These are phyloP conservation scores for Eupithecia abbreviata DNA, from an alignment of 2,888 invertebrate species.

Conservation along the genomic window DNA sequence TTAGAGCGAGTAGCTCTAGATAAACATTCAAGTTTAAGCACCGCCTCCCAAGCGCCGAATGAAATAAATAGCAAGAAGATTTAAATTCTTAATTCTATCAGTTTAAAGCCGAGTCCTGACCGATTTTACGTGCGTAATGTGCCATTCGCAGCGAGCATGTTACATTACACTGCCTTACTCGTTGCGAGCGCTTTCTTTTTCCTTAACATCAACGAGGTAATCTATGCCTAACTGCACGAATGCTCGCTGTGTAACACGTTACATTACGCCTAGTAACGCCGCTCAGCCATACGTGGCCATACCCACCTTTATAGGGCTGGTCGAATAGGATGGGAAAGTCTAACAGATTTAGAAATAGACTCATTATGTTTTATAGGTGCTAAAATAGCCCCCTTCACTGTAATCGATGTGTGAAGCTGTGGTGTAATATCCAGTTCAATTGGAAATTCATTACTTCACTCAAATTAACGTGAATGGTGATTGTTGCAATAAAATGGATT, in stretches of 20 bases:
- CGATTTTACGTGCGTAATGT: no score
- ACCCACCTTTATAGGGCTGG: not conserved
- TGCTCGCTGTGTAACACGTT: no score
- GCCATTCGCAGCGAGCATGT: no score
- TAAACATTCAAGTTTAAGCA: not conserved
- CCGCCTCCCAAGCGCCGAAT: not conserved
- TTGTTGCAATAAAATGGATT: not conserved
- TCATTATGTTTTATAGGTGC: not conserved
- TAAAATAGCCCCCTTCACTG: not conserved
- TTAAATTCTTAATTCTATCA: no score
- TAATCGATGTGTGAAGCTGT: not conserved
- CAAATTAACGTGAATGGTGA: not conserved
- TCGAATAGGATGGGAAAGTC: not conserved
- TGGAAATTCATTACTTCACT: not conserved
- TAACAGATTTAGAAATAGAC: not conserved
- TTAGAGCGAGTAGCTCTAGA: not conserved
- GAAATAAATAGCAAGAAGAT: not conserved
- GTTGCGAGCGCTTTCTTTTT: no score
- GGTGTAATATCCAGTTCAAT: not conserved
- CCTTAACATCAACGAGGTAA: no score
- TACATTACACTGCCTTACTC: no score
- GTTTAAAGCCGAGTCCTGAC: no score
- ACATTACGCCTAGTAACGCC: no score
- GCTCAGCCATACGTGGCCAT: no score
- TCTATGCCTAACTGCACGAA: no score